These are phyloP conservation scores for Microtus obscurus DNA, from an alignment of 2,797 vertebrate genomes.

Conservation along the genomic window DNA sequence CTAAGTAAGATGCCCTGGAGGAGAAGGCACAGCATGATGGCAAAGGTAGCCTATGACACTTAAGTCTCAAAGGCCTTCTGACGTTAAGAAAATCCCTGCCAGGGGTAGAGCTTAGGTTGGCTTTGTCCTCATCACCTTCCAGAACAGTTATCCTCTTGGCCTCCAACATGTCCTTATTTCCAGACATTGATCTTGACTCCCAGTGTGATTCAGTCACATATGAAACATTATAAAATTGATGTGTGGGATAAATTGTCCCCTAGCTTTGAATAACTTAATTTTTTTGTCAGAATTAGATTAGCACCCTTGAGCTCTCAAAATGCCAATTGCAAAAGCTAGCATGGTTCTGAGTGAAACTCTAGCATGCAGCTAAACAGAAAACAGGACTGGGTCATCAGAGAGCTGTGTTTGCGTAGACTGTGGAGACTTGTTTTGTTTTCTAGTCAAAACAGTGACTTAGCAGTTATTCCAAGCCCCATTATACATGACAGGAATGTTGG, in stretches of 20 bases:
- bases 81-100: neutral
- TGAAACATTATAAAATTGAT: neutral
- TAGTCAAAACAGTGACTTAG: slow-evolving; percentile 45
- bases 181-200: neutral
- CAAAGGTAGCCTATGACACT: neutral
- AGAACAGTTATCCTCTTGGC: neutral
- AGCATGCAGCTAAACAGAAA: neutral
- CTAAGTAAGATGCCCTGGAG: neutral
- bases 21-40: neutral
- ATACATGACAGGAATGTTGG: slow-evolving; percentile 14
- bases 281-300: neutral
- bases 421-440: slow-evolving; percentile 58
- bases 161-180: neutral
- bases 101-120: neutral
- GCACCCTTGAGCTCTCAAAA: neutral
- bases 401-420: slow-evolving; percentile 56
- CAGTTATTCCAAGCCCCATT: slow-evolving; percentile 45
- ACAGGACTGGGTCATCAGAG: neutral
- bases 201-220: neutral
- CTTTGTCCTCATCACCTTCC: neutral
- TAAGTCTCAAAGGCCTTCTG: neutral
- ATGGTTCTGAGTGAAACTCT: slow-evolving; percentile 27
- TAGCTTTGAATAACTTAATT: neutral
- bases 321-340: neutral
- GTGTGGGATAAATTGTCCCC: neutral